phyloP scores from a whole-genome alignment of 2,113 vertebrate species.

The Seriola rivoliana region DNA sequence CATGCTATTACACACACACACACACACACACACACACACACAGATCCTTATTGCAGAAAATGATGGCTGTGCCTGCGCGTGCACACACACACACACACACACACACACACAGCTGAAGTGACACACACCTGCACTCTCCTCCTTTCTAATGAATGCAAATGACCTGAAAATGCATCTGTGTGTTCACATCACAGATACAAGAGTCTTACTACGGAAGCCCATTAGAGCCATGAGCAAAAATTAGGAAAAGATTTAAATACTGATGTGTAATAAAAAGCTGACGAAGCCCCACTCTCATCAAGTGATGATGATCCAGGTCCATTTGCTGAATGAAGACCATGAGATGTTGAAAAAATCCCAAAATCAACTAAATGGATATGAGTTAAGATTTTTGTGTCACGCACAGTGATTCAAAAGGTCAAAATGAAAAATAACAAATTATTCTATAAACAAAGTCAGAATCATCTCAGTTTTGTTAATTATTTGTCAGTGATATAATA shows the following conservation, averaged over 20 bases:
- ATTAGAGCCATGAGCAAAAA: neutral
- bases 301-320: too few relatives aligned
- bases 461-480: too few relatives aligned
- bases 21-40: constrained; percentile 3
- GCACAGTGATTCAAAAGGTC: neutral
- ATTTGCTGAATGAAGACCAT: neutral
- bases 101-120: neutral
- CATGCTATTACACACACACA: constrained; percentile 7
- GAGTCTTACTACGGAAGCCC: neutral
- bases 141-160: constrained; percentile 34
- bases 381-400: neutral
- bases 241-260: neutral
- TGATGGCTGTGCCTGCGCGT: constrained; percentile 26
- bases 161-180: constrained; percentile 19
- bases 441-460: too few relatives aligned
- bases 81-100: neutral
- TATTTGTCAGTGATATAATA: too few relatives aligned
- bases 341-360: too few relatives aligned
- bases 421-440: neutral
- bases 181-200: neutral
- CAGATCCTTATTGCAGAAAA: constrained; percentile 53
- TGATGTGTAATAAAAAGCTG: too few relatives aligned
- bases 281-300: too few relatives aligned
- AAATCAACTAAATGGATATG: too few relatives aligned
- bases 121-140: neutral